Conservation (phyloP, 2,888 invertebrate genomes). For the Endotricha flammealis region DNA sequence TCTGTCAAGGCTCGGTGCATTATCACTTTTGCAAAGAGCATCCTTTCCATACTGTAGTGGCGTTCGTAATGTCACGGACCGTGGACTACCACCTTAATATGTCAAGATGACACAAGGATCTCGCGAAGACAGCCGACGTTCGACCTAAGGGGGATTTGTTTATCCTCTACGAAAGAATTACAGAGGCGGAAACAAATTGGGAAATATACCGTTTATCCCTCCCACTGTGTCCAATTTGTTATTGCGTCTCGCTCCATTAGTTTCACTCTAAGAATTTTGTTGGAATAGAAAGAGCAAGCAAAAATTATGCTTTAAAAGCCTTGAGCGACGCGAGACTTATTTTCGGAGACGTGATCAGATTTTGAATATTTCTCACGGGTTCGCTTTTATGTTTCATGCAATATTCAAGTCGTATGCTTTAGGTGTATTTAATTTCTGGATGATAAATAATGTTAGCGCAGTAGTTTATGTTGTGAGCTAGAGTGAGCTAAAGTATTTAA, state of each 20-base stretch:
- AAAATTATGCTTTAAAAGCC: conserved; percentile 4
- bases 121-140: conserved; percentile 24
- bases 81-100: not conserved
- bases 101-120: conserved; percentile 29
- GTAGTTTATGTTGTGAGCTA: no score
- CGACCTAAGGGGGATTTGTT: conserved; percentile 32
- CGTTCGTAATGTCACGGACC: no score
- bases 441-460: no score
- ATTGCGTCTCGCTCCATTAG: conserved; percentile 43
- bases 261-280: conserved; percentile 24
- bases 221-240: conserved; percentile 46
- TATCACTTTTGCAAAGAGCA: no score
- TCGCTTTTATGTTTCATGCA: not conserved
- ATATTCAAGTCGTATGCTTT: no score
- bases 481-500: no score
- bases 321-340: conserved; percentile 5
- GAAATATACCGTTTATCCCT: conserved; percentile 42
- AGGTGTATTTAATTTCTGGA: no score
- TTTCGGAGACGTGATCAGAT: conserved; percentile 2
- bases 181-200: conserved; percentile 39
- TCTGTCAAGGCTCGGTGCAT: no score
- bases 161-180: conserved; percentile 38
- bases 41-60: no score
- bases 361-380: not conserved
- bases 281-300: conserved; percentile 6